Evolutionary conservation across 2,888 invertebrate species (phyloP).

Genomic region (Parochlus steinenii): DNA sequence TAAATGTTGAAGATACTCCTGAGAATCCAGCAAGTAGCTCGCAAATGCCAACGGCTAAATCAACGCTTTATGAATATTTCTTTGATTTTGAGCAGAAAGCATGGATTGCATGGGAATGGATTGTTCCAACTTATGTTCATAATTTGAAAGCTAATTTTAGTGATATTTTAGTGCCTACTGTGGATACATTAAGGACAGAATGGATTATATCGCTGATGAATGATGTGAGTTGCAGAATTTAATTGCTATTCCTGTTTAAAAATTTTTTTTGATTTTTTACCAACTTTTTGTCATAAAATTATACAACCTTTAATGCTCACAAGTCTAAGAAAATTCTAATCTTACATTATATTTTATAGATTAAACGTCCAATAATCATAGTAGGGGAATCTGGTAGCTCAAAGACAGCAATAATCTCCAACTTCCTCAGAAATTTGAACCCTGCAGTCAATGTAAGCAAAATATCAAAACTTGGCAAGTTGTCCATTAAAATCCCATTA

Average conservation of each 20-base stretch:
- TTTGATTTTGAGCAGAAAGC: slow-evolving; percentile 44
- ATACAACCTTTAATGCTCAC: background rate
- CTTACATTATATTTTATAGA: slow-evolving; percentile 25
- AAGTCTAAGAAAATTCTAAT: background rate
- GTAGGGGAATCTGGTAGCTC: slow-evolving; percentile 88
- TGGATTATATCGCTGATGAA: slow-evolving; percentile 67
- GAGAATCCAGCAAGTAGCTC: slow-evolving; percentile 48
- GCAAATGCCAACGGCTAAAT: slow-evolving; percentile 53
- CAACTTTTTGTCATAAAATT: background rate
- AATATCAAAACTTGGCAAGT: background rate
- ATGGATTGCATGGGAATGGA: slow-evolving; percentile 77
- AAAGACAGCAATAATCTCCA: slow-evolving; percentile 76
- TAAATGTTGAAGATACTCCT: slow-evolving; percentile 44
- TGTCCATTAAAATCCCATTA: no score
- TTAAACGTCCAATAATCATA: slow-evolving; percentile 61
- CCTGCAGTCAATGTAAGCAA: slow-evolving; percentile 45
- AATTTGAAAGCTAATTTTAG: slow-evolving; percentile 51
- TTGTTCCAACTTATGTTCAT: slow-evolving; percentile 62
- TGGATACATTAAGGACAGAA: slow-evolving; percentile 67
- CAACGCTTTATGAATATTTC: slow-evolving; percentile 68
- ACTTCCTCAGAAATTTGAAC: slow-evolving; percentile 58
- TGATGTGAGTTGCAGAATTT: slow-evolving; percentile 33
- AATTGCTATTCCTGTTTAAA: slow-evolving; percentile 5
- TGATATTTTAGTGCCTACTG: slow-evolving; percentile 77
- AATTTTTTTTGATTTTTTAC: slow-evolving; percentile 1